phyloP scores from a whole-genome alignment of 2,797 vertebrate genomes.

The Neomorphus geoffroyi region DNA sequence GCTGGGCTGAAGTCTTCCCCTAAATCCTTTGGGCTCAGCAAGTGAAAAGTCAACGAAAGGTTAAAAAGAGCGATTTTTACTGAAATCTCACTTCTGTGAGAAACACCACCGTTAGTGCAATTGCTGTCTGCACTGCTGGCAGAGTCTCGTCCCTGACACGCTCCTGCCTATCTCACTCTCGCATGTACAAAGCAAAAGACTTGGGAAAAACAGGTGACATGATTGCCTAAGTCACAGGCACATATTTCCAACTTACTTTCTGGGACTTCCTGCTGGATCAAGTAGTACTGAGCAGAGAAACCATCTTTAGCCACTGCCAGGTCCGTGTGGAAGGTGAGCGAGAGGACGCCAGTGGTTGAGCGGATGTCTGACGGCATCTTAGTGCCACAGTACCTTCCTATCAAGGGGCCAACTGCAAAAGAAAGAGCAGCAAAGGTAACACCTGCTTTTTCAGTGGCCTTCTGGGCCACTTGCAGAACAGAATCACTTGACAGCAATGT shows the following conservation, averaged over 20 bases:
- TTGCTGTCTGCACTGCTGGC: background rate
- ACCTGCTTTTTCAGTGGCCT: background rate
- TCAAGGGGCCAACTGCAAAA: slow-evolving; percentile 91
- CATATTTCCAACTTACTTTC: slow-evolving; percentile 84
- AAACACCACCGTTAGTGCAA: background rate
- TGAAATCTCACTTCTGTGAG: background rate
- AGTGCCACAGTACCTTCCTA: slow-evolving; percentile 94
- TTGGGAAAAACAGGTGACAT: background rate
- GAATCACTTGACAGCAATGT: background rate
- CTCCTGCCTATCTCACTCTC: background rate
- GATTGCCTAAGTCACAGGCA: background rate
- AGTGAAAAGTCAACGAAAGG: slow-evolving; percentile 29
- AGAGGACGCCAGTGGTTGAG: slow-evolving; percentile 92
- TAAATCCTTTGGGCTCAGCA: background rate
- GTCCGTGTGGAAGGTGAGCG: slow-evolving; percentile 96
- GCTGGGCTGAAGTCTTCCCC: background rate
- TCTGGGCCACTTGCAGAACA: background rate
- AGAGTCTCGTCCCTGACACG: background rate
- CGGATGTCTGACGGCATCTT: slow-evolving; percentile 93
- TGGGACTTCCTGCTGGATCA: slow-evolving; percentile 88
- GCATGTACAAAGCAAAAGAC: background rate
- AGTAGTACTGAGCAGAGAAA: slow-evolving; percentile 91
- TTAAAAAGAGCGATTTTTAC: background rate
- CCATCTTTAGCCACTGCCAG: slow-evolving; percentile 97
- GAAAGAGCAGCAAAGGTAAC: slow-evolving; percentile 1